Evolutionary conservation across 2,113 vertebrate species (phyloP).

Genomic region (Anser cygnoides): DNA sequence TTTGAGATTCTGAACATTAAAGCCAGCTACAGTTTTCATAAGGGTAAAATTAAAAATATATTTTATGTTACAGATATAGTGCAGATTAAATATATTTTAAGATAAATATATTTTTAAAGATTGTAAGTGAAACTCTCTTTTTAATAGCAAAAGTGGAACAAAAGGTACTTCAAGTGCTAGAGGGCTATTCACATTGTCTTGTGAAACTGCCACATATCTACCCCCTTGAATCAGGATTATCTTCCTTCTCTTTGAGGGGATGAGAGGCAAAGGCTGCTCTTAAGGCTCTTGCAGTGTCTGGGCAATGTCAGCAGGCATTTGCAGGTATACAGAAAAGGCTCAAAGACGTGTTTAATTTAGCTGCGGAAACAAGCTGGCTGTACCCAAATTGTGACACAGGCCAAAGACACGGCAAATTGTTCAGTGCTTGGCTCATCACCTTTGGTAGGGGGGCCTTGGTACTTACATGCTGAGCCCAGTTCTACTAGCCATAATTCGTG

Average conservation of each 20-base stretch:
- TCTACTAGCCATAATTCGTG: not conserved
- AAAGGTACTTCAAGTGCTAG: not conserved
- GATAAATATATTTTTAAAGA: not conserved
- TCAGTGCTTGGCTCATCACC: not conserved
- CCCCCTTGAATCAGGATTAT: not conserved
- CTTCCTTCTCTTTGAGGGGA: not conserved
- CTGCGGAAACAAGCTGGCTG: not conserved
- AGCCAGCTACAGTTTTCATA: not conserved
- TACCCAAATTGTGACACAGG: not conserved
- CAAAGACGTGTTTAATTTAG: not conserved
- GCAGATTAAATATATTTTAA: not conserved
- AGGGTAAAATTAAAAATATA: not conserved
- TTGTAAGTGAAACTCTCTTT: not conserved
- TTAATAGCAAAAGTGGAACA: not conserved
- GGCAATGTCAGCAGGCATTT: not conserved
- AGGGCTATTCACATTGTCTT: not conserved
- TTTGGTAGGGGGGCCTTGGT: not conserved
- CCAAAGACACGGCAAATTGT: not conserved
- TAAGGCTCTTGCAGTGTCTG: not conserved
- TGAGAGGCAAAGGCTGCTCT: not conserved
- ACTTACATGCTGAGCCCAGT: fast-evolving
- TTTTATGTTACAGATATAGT: not conserved
- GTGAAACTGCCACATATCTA: not conserved
- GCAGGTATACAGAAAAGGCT: not conserved
- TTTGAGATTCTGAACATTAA: not conserved